phyloP scores from a whole-genome alignment of 2,113 vertebrate species.

The Pangasianodon hypophthalmus region DNA sequence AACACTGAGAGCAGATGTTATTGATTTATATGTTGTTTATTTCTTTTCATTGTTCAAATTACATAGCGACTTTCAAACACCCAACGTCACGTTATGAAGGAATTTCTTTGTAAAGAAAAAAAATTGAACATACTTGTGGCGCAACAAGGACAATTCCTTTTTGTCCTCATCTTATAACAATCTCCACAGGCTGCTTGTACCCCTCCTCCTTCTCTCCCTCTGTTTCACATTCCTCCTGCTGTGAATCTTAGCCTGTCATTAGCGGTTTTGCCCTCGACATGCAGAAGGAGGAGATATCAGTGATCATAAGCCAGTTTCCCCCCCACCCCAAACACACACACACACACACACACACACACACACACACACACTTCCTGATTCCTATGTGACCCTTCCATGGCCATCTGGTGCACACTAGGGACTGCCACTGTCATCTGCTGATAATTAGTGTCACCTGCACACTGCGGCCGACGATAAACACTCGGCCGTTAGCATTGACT shows the following conservation, averaged over 20 bases:
- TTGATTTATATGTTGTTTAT: background rate
- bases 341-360: constrained; percentile 30
- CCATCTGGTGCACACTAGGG: constrained; percentile 85
- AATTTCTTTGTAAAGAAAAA: background rate
- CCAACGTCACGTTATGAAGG: background rate
- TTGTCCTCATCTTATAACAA: background rate
- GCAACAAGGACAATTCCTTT: constrained; percentile 56
- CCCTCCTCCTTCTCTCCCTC: constrained; percentile 27
- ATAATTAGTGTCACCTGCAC: constrained; percentile 92
- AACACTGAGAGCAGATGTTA: background rate
- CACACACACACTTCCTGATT: constrained; percentile 61
- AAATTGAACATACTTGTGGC: background rate
- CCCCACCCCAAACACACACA: background rate
- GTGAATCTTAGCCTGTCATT: constrained; percentile 53
- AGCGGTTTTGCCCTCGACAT: constrained; percentile 49
- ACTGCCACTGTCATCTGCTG: constrained; percentile 85
- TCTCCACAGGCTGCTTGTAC: background rate
- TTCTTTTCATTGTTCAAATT: background rate
- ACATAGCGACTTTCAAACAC: background rate
- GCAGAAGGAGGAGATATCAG: constrained; percentile 57
- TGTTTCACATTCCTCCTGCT: constrained; percentile 43
- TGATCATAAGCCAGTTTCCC: constrained; percentile 49
- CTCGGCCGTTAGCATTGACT: constrained; percentile 68
- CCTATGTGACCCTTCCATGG: constrained; percentile 80
- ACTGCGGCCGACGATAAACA: constrained; percentile 72